Evolutionary conservation across 53 echinoderm and acorn worm genomes (phyloP).

Genomic region (Patiria pectinifera): DNA sequence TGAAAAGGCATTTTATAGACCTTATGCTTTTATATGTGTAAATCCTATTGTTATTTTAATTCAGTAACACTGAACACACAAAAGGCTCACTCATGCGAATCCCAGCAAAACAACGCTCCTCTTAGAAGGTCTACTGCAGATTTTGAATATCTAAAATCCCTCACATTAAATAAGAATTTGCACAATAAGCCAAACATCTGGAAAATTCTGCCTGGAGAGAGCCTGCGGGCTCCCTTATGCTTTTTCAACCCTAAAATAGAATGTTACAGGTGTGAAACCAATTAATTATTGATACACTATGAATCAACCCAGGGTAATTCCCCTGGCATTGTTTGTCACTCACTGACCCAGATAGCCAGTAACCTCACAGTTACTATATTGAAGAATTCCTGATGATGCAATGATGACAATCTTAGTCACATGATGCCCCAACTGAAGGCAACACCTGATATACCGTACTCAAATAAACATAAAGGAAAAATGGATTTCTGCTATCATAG

Average conservation of each 20-base stretch:
- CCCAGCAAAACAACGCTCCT: too few species aligned
- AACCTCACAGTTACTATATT: not conserved
- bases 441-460: constrained; percentile 6
- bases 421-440: not conserved
- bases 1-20: too few species aligned
- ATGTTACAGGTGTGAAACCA: not conserved
- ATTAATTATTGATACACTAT: not conserved
- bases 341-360: constrained; percentile 29
- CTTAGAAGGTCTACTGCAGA: too few species aligned
- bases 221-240: too few species aligned
- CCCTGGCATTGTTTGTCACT: not conserved
- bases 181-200: too few species aligned
- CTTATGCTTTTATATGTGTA: too few species aligned
- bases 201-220: too few species aligned
- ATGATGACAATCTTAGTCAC: constrained; percentile 28
- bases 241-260: not conserved
- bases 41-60: too few species aligned
- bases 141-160: too few species aligned
- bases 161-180: too few species aligned
- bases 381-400: not conserved
- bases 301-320: not conserved
- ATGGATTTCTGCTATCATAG: not conserved
- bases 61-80: too few species aligned
- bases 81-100: too few species aligned
- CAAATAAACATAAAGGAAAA: not conserved